phyloP scores from a whole-genome alignment of 1,140 invertebrate genomes.

The Aphelenchoides fujianensis region DNA sequence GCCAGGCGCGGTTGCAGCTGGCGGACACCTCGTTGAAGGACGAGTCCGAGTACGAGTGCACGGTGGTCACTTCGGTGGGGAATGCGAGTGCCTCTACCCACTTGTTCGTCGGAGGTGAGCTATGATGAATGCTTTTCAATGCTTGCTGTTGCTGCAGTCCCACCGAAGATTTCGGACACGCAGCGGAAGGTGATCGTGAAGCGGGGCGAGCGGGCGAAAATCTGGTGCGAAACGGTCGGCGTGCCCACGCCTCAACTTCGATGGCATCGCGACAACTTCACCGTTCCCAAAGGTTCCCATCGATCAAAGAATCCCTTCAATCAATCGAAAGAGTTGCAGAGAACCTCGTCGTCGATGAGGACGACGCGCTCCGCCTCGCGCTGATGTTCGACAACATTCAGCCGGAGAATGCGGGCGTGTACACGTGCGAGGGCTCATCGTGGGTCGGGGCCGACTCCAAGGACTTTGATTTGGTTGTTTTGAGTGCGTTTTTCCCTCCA shows the following conservation, averaged over 20 bases:
- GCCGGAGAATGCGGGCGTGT: slow-evolving; percentile 58
- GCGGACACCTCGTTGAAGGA: slow-evolving; percentile 50
- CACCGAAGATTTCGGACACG: slow-evolving; percentile 53
- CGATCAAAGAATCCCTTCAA: slow-evolving; percentile 15
- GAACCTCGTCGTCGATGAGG: slow-evolving; percentile 5
- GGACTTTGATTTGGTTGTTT: slow-evolving; percentile 67
- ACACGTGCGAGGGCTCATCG: slow-evolving; percentile 70
- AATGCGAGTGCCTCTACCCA: slow-evolving; percentile 33
- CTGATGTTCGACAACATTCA: slow-evolving; percentile 46
- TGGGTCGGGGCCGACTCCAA: slow-evolving; percentile 71
- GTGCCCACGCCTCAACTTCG: slow-evolving; percentile 64
- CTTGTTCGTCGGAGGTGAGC: slow-evolving; percentile 54
- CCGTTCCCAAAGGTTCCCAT: slow-evolving; percentile 43
- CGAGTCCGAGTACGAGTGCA: slow-evolving; percentile 63
- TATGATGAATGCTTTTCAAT: too few relatives aligned
- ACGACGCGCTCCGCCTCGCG: background rate
- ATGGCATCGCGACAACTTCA: slow-evolving; percentile 62
- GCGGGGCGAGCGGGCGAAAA: slow-evolving; percentile 46
- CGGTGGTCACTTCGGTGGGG: slow-evolving; percentile 60
- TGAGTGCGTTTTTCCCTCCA: slow-evolving; percentile 46
- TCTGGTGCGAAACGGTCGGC: slow-evolving; percentile 65
- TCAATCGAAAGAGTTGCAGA: background rate
- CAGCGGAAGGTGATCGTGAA: slow-evolving; percentile 38
- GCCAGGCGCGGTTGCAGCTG: slow-evolving; percentile 52
- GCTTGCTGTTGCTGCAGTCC: slow-evolving; percentile 49